A percentile compares a stretch with the other conserved stretches of the same genome.
phyloP scores from a whole-genome alignment of 1,140 invertebrate genomes.

The Frieseomelitta varia region DNA sequence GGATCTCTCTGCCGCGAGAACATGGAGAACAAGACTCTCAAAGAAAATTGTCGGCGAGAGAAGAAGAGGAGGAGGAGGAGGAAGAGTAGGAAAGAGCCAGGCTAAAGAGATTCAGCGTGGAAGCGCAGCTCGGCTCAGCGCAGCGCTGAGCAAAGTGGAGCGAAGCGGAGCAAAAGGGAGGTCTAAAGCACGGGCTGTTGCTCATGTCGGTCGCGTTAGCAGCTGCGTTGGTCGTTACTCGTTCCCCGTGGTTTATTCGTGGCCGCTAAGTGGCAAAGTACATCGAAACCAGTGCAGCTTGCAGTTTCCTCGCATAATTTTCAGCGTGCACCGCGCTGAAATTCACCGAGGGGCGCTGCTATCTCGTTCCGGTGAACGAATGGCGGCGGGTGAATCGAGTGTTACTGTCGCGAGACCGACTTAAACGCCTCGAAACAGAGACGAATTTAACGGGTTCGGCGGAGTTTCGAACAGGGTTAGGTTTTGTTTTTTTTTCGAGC shows the following conservation, averaged over 20 bases:
- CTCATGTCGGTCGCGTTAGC: constrained; percentile 59
- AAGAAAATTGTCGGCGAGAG: neutral
- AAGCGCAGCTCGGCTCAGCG: too few species aligned
- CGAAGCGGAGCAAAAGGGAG: neutral
- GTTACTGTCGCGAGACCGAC: too few species aligned
- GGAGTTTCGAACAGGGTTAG: too few species aligned
- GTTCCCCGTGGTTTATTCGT: constrained; percentile 60
- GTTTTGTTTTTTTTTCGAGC: too few species aligned
- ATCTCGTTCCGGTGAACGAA: constrained; percentile 6
- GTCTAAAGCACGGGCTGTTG: constrained; percentile 38
- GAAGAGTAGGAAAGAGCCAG: neutral
- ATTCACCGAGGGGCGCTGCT: neutral
- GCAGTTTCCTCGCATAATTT: constrained; percentile 58
- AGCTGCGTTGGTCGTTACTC: constrained; percentile 59
- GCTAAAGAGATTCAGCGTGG: neutral
- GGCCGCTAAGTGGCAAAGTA: constrained; percentile 59
- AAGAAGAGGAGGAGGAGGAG: neutral
- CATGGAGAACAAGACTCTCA: neutral
- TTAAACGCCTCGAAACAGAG: too few species aligned
- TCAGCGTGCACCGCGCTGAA: constrained; percentile 21
- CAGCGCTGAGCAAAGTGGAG: too few species aligned
- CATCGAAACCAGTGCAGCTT: constrained; percentile 56
- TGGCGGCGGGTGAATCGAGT: neutral
- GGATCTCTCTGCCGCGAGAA: neutral
- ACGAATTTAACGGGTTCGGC: too few species aligned